These are phyloP conservation scores for Matsumurasca onukii DNA, from an alignment of 1,140 invertebrate genomes.

Conservation along the genomic window DNA sequence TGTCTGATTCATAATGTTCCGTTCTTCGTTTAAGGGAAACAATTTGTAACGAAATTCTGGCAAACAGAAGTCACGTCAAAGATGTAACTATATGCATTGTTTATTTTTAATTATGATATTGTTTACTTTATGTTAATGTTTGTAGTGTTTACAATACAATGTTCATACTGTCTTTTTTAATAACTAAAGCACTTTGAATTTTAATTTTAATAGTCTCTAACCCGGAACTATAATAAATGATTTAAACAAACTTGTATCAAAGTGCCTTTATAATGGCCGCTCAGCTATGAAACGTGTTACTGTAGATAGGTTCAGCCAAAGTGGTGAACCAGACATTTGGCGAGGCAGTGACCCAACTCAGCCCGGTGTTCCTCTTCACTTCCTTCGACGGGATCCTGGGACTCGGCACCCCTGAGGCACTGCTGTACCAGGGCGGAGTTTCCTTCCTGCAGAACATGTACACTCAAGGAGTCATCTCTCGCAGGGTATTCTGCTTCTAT, in stretches of 20 bases:
- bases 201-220: background rate
- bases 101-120: too few relatives aligned
- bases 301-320: background rate
- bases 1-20: too few relatives aligned
- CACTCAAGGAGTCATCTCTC: background rate
- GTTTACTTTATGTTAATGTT: too few relatives aligned
- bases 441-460: background rate
- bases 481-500: constrained; percentile 17
- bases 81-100: too few relatives aligned
- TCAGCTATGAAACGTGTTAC: background rate
- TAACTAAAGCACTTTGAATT: too few relatives aligned
- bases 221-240: background rate
- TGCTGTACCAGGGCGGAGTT: background rate
- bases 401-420: background rate
- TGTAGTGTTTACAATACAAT: too few relatives aligned
- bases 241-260: background rate
- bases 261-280: background rate
- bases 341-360: background rate
- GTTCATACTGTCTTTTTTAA: too few relatives aligned
- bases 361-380: background rate
- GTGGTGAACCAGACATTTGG: constrained; percentile 7
- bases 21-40: too few relatives aligned
- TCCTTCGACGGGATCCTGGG: constrained; percentile 7
- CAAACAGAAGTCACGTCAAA: too few relatives aligned
- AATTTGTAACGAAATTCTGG: too few relatives aligned